Percentiles rank a stretch among this genome's conserved stretches.
phyloP scores from a whole-genome alignment of 2,888 invertebrate species.

The Argynnis bischoffii region DNA sequence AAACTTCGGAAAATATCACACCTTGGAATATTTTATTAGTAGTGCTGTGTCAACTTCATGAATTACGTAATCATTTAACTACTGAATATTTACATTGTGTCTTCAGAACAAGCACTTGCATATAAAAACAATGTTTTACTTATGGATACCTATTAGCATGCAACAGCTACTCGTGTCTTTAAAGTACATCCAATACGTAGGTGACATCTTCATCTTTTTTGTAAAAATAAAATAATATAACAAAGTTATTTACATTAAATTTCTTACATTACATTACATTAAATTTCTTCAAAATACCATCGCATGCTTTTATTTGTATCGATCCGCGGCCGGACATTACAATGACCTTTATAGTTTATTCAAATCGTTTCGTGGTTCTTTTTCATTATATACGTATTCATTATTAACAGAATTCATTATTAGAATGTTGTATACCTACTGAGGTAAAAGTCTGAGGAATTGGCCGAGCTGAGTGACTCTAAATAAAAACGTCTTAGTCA shows the following conservation, averaged over 20 bases:
- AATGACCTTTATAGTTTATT: constrained; percentile 16
- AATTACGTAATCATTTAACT: constrained; percentile 43
- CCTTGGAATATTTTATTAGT: constrained; percentile 51
- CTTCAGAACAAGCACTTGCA: constrained; percentile 18
- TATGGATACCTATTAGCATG: background rate
- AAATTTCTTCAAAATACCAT: constrained; percentile 16
- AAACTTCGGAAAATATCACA: constrained; percentile 59
- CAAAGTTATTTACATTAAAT: constrained; percentile 4
- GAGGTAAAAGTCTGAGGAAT: constrained; percentile 37
- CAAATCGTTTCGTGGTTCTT: background rate
- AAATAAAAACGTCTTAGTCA: constrained; percentile 52
- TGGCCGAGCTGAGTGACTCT: constrained; percentile 49
- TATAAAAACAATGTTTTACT: constrained; percentile 15
- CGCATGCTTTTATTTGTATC: constrained; percentile 17
- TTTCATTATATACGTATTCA: background rate
- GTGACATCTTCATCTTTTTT: background rate
- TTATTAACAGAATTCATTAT: background rate
- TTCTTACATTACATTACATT: constrained; percentile 2
- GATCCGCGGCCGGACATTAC: constrained; percentile 14
- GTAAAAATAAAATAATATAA: background rate
- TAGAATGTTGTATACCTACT: background rate
- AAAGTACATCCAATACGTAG: background rate
- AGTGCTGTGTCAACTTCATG: constrained; percentile 37
- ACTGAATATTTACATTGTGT: constrained; percentile 37
- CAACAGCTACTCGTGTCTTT: background rate